Base-by-base conservation (phyloP, 2,888 invertebrate species). In the Erpobdella octoculata region DNA sequence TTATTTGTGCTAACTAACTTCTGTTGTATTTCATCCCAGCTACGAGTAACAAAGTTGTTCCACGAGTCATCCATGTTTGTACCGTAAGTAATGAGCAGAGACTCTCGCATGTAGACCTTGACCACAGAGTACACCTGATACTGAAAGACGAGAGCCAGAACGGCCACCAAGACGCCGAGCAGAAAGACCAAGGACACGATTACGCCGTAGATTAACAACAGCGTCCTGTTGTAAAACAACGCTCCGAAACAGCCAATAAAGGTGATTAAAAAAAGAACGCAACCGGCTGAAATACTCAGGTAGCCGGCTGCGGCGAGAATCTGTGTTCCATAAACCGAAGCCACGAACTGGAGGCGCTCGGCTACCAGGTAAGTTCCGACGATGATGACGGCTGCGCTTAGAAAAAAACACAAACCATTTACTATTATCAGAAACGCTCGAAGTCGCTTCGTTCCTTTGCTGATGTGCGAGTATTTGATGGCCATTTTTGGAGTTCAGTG, bases 21-120 rank as follows among this genome's bases (percentile, higher is more conserved):
- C 46, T 72, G 61, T 37, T 72, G 72, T 31, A 70, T 65, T 65
- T 72, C 72, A 48, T 72, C 72, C 72, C 72, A 72, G 62, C 72
- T 72, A 12, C 72, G 37, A 18, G 72, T 72, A 9, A 72, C 72
- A 36, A 70, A 69, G 31, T 72, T 72, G 65, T 72, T 70, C 36
- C 64, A 72, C 0, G 36, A 33, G 33, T 72, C 36, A 15, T 72
- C 61, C 72, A 72, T 72, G 64, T 72, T 46, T 28, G 70, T 70
- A 5, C 72, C 72, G 31, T 72, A 72, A n/a, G 48, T 64, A 33
- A 38, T 59, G n/a, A 72, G 64, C 33, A 72, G 58, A 0, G 72
- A 72, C 31, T 72, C 72, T 28, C 25, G 59, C 72, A 72, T 72
- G 72, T 72, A 72, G 37, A 70, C 37, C 35, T 41, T 72, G 9